Conservation (phyloP, 2,113 vertebrate genomes). For the Meleagris gallopavo region DNA sequence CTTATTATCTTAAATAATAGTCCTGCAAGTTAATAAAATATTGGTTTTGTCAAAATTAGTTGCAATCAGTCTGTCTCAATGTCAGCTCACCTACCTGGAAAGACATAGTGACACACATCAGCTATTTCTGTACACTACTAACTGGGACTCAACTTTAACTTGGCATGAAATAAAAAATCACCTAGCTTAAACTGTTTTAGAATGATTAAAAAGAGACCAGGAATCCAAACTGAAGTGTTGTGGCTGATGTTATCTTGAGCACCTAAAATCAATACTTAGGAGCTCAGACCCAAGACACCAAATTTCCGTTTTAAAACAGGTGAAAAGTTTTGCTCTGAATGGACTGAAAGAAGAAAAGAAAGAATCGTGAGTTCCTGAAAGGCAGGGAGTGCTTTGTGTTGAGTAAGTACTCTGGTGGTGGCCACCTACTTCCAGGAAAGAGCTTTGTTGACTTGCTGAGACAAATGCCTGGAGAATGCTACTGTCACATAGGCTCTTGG, state of each 20-base stretch:
- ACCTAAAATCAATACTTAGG: neutral
- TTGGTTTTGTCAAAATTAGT: neutral
- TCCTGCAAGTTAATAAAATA: neutral
- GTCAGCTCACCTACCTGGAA: neutral
- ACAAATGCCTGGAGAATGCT: neutral
- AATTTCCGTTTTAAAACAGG: neutral
- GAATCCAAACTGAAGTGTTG: neutral
- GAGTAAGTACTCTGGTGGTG: neutral
- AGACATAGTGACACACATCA: neutral
- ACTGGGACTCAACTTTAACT: neutral
- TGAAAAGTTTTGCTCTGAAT: neutral
- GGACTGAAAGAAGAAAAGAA: neutral
- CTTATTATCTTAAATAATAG: neutral
- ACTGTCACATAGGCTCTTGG: neutral
- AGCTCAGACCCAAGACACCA: neutral
- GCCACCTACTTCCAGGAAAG: neutral
- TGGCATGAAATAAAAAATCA: accelerated
- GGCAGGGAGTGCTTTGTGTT: neutral
- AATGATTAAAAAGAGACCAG: neutral
- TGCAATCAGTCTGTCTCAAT: neutral
- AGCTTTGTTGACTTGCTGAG: neutral
- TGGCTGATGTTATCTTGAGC: neutral
- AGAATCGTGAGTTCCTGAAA: neutral
- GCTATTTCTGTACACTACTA: neutral
- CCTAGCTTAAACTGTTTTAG: neutral